phyloP scores from a whole-genome alignment of 2,888 invertebrate genomes.

The Parnassius mnemosyne region DNA sequence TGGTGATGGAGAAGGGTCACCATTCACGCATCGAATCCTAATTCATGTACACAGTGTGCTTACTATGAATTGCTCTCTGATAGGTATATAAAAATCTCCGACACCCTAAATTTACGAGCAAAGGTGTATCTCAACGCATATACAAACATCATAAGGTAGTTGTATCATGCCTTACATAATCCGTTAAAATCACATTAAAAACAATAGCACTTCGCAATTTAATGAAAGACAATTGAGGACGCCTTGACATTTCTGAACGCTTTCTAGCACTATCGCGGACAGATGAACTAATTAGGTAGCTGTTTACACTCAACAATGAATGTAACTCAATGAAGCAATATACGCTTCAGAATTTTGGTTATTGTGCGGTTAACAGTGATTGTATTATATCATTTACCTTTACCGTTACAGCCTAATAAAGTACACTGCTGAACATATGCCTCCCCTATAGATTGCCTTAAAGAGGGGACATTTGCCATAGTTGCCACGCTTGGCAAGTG shows the following conservation, averaged over 20 bases:
- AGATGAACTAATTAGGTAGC: conserved; percentile 6
- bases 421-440: too few species aligned
- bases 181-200: neutral
- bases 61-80: too few species aligned
- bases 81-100: too few species aligned
- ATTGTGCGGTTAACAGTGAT: neutral
- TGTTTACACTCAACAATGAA: conserved; percentile 8
- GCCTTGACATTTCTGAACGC: conserved; percentile 10
- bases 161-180: conserved; percentile 11
- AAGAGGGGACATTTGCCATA: too few species aligned
- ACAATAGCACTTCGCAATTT: conserved; percentile 16
- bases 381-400: too few species aligned
- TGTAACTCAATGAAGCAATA: conserved; percentile 10
- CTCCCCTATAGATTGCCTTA: too few species aligned
- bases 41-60: too few species aligned
- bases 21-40: too few species aligned
- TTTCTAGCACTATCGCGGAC: conserved; percentile 2
- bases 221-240: conserved; percentile 10
- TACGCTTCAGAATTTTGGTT: neutral
- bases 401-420: too few species aligned
- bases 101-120: neutral
- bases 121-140: neutral
- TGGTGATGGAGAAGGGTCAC: too few species aligned
- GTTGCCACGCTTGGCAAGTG: too few species aligned
- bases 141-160: neutral